Evolutionary conservation across 2,888 invertebrate species (phyloP), one percentile per base, ranked within the genome.

Genomic region (Hemistola chrysoprasaria): DNA sequence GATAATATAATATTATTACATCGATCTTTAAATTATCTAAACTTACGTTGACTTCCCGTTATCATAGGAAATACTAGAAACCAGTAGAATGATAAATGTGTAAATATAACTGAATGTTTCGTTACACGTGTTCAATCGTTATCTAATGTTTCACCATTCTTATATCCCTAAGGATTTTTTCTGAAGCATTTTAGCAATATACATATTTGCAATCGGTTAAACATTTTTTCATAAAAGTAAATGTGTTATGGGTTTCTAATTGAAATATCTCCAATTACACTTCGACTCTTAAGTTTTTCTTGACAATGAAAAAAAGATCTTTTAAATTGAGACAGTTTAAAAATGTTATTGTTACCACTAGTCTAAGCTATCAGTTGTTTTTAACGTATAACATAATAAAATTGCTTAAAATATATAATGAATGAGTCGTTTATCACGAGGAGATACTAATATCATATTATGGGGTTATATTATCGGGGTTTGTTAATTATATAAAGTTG

Each of bases 301-400:
- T 16, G 16, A 3, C 16, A 31, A 27, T 28, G n/a, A n/a, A n/a
- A n/a, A n/a, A n/a, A n/a, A n/a, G n/a, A n/a, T n/a, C n/a, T n/a
- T n/a, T n/a, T n/a, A 27, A 40, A 32, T 69, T 74, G 65, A 55
- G 68, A 63, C 69, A 56, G 62, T 73, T 49, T 77, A 50, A 72
- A 66, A 77, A 79, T 81, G 77, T 84, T 83, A 78, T 85, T 84
- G 88, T 88, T 88, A 88, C 87, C 87, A 88, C 76, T 88, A 88
- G 86, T 76, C 68, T 86, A 81, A 84, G 86, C 73, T 74, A 70
- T 78, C 75, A 66, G 73, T 81, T 79, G 78, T 84, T 81, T 79
- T 72, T 63, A 75, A 66, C 73, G 65, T 58, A 41, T 48, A 58
- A 56, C 59, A 57, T 56, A 60, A 56, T 61, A 50, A 55, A 59